These are phyloP conservation scores for Matsumurasca onukii DNA, from an alignment of 1,140 invertebrate genomes.

Conservation along the genomic window DNA sequence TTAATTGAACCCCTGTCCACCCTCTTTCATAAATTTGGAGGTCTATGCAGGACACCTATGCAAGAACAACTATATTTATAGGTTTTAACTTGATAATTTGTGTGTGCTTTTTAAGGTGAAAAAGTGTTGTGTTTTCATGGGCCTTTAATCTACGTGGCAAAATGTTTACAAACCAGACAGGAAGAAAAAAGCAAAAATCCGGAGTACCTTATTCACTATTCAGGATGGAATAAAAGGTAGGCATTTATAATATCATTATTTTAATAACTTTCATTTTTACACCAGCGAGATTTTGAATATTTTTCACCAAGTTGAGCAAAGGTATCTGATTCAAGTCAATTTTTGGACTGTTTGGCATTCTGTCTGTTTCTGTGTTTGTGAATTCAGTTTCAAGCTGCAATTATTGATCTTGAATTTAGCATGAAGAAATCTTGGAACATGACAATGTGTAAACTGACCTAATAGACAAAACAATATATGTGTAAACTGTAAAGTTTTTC, in stretches of 20 bases:
- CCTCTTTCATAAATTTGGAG: too few relatives aligned
- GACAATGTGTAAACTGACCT: neutral
- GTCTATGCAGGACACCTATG: too few relatives aligned
- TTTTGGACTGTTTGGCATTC: neutral
- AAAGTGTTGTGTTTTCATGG: conserved; percentile 97
- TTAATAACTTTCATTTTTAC: neutral
- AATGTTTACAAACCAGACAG: conserved; percentile 82
- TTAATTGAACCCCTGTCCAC: too few relatives aligned
- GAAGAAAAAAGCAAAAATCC: conserved; percentile 37
- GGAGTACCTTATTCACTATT: conserved; percentile 91
- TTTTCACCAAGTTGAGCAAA: neutral
- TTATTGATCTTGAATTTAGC: neutral
- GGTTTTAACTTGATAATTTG: too few relatives aligned
- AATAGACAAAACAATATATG: neutral
- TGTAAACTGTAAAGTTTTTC: neutral
- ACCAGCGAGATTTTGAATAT: neutral
- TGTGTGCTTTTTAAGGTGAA: conserved; percentile 81
- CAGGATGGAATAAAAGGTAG: conserved; percentile 97
- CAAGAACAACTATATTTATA: too few relatives aligned
- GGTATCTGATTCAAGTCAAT: neutral
- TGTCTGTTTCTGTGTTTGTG: neutral
- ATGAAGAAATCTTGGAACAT: neutral
- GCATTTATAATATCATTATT: neutral
- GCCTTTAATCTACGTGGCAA: conserved; percentile 92
- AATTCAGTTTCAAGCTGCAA: neutral